phyloP scores from a whole-genome alignment of 1,140 invertebrate species.

The Drosophila hydei region DNA sequence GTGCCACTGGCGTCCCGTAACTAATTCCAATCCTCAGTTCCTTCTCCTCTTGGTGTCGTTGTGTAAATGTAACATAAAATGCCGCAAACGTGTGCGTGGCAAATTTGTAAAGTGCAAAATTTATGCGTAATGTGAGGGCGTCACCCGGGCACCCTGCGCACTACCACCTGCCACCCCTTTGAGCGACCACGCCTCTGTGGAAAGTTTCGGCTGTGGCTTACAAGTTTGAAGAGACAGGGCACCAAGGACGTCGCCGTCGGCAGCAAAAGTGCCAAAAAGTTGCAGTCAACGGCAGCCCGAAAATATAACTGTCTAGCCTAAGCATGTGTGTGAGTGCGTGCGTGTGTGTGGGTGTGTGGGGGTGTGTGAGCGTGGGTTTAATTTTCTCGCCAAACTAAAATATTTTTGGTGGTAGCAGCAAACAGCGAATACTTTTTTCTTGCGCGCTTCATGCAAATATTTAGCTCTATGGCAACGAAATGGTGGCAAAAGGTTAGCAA shows the following conservation, averaged over 20 bases:
- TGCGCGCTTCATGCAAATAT: slow-evolving; percentile 74
- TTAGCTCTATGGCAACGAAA: slow-evolving; percentile 71
- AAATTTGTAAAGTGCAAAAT: slow-evolving; percentile 82
- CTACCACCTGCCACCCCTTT: slow-evolving; percentile 13
- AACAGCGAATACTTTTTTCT: slow-evolving; percentile 42
- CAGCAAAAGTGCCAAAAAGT: slow-evolving; percentile 75
- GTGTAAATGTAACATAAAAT: slow-evolving; percentile 78
- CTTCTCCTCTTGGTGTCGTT: background rate
- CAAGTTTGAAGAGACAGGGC: slow-evolving; percentile 70
- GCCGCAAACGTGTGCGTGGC: slow-evolving; percentile 79
- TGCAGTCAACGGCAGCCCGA: slow-evolving; percentile 66
- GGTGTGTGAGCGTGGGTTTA: slow-evolving; percentile 58
- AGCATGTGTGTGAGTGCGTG: slow-evolving; percentile 12
- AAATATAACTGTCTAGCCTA: slow-evolving; percentile 71
- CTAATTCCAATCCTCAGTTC: background rate
- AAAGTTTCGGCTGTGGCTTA: slow-evolving; percentile 55
- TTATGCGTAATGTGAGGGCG: slow-evolving; percentile 80
- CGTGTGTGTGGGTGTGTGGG: slow-evolving; percentile 2
- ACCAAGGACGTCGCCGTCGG: slow-evolving; percentile 28
- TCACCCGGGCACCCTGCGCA: slow-evolving; percentile 44
- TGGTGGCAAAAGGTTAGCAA: slow-evolving; percentile 76
- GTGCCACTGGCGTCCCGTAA: slow-evolving; percentile 11
- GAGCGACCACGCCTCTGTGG: background rate
- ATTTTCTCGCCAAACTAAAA: slow-evolving; percentile 82
- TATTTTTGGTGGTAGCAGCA: slow-evolving; percentile 55